phyloP scores from a whole-genome alignment of 92 coral and sea anemone species.

The Epizoanthus stellaris region DNA sequence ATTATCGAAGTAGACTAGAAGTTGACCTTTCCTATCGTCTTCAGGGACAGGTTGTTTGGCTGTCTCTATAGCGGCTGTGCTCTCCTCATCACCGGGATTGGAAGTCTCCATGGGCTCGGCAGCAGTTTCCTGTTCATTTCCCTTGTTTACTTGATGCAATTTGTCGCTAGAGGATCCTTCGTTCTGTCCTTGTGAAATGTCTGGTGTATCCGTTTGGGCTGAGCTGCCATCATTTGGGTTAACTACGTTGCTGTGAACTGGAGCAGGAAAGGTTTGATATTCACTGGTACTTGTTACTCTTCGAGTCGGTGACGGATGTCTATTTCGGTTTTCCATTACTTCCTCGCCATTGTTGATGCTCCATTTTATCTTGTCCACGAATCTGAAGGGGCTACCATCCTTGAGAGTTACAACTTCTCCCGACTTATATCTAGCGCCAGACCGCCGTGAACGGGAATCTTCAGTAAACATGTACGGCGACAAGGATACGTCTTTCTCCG shows the following conservation, averaged over 20 bases:
- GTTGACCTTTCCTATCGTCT: neutral
- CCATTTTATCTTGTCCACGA: neutral
- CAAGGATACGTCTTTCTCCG: conserved; percentile 35
- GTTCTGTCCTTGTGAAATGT: no score
- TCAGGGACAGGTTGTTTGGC: neutral
- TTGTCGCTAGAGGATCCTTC: neutral
- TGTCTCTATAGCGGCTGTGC: no score
- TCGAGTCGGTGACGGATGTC: no score
- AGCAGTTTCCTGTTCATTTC: neutral
- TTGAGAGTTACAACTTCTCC: conserved; percentile 41
- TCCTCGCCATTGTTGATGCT: neutral
- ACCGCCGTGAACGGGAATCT: no score
- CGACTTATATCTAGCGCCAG: neutral
- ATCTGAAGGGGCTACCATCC: conserved; percentile 21
- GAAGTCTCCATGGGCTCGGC: neutral
- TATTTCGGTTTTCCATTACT: neutral
- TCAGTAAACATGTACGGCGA: neutral
- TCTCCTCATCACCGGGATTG: neutral
- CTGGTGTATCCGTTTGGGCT: neutral
- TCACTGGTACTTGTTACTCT: neutral
- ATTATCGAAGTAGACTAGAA: neutral
- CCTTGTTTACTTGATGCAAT: neutral
- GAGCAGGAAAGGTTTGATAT: neutral
- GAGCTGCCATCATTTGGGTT: no score
- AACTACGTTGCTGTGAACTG: neutral